phyloP scores from a whole-genome alignment of 2,113 vertebrate species.

The Chrysemys picta region DNA sequence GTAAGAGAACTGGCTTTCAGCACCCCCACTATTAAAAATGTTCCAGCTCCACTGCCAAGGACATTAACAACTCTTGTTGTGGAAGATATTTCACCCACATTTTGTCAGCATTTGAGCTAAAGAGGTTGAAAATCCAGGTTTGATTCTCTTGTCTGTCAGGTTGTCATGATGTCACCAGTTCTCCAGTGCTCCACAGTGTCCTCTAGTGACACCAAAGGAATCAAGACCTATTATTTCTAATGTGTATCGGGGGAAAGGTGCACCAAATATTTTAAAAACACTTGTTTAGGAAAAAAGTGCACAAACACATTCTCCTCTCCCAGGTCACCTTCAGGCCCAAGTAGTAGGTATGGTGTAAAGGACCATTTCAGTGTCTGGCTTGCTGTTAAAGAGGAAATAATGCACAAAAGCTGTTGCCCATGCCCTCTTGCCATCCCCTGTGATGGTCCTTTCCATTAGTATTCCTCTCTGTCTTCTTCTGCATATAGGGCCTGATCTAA shows the following conservation, averaged over 20 bases:
- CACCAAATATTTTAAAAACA: neutral
- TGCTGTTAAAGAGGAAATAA: neutral
- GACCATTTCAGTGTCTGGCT: neutral
- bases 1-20: too few relatives aligned
- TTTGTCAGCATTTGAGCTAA: neutral
- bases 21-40: too few relatives aligned
- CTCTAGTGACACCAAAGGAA: neutral
- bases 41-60: too few relatives aligned
- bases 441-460: neutral
- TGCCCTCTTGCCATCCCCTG: neutral
- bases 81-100: neutral
- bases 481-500: neutral
- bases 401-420: neutral
- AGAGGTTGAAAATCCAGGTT: neutral
- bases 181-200: neutral
- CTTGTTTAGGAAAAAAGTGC: neutral
- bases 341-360: neutral
- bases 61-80: neutral
- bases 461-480: neutral
- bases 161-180: neutral
- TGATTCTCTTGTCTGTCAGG: neutral
- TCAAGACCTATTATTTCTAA: neutral
- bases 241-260: neutral
- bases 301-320: neutral
- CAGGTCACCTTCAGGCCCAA: neutral